Conservation (phyloP, 2,888 invertebrate genomes). For the Villa cingulata region DNA sequence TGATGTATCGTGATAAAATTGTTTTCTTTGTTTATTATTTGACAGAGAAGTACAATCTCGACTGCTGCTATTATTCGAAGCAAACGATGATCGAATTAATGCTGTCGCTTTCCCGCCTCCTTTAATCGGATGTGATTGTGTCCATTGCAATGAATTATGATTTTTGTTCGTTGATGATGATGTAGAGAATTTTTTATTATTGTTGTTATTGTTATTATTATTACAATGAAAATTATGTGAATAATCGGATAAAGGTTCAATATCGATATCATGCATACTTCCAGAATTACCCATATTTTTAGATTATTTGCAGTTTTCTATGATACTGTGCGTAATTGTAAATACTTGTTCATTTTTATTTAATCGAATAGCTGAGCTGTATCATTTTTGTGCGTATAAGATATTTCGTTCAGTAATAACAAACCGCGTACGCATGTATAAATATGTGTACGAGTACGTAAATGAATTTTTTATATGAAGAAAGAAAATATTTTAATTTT, state of each 20-base stretch:
- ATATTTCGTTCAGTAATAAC: no score
- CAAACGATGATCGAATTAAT: background rate
- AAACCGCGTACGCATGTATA: no score
- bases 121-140: constrained; percentile 6
- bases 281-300: constrained; percentile 26
- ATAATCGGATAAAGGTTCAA: constrained; percentile 2
- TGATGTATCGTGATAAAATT: constrained; percentile 4
- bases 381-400: no score
- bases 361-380: no score
- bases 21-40: background rate
- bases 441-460: no score
- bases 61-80: background rate
- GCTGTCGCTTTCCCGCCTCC: background rate
- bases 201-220: constrained; percentile 17
- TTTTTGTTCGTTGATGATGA: no score
- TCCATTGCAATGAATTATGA: constrained; percentile 13
- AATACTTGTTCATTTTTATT: no score
- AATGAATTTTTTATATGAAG: no score
- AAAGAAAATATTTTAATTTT: no score
- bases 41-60: no score
- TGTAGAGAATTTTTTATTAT: constrained; percentile 16
- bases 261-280: constrained; percentile 21
- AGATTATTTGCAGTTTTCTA: no score
- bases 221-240: constrained; percentile 11
- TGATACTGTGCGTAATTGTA: no score